Base-by-base conservation (phyloP, 2,797 vertebrate genomes). In the Spondyliosoma cantharus region DNA sequence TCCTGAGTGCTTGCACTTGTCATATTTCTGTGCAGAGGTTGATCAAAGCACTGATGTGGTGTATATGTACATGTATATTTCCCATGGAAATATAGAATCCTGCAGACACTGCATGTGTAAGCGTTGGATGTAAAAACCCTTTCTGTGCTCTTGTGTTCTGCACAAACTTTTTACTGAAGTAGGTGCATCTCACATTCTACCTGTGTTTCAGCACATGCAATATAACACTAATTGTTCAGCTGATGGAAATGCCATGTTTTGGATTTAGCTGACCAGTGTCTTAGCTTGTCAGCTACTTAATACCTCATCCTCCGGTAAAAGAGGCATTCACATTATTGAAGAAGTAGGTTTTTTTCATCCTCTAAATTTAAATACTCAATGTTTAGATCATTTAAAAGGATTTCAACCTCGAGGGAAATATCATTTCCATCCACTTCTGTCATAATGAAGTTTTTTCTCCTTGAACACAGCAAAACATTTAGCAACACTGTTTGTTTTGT, bases 41-140 rank as follows among this genome's bases (percentile, higher is more conserved):
- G 66, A 65, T 64, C 14, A 72, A 80, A 73, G 69, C 22, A 86
- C 52, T 68, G 59, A 27, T 80, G 25, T 52, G 29, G 49, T 78
- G 42, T 85, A 46, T 80, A 78, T 80, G 20, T 85, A 46, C 78
- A 78, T 80, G 20, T 85, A 74, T 90, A 79, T 93, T 94, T 95
- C 93, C 93, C 76, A 88, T 94, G 93, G 93, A 94, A 94, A 94
- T 92, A 87, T 89, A 66, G 48, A 81, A 64, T 81, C 29, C 42
- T 48, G 45, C 45, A 25, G 16, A 52, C 32, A 7, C 20, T 2
- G 15, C 54, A 42, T 53, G 7, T 77, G 59, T 43, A 76, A 75
- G 43, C 52, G 74, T 64, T 32, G 20, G 69, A 78, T 63, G 16
- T 32, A 37, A 67, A 79, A 75, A 58, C 32, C 8, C 25, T 80